Percentiles rank a stretch among this genome's conserved stretches.
Evolutionary conservation across 2,113 vertebrate species (phyloP).

Genomic region (Tinamus guttatus): DNA sequence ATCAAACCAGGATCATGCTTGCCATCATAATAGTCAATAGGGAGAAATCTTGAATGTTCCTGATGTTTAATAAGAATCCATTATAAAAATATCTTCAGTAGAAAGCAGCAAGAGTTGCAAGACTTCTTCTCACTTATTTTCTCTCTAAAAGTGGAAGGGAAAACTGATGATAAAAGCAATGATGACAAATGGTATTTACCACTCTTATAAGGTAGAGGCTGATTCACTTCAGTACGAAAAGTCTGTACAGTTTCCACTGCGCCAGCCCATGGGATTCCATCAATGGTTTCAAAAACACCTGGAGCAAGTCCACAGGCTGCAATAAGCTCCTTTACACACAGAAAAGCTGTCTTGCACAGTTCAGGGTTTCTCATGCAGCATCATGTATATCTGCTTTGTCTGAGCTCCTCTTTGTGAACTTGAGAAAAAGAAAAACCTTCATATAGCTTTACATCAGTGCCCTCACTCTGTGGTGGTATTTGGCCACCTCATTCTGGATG

Average conservation of each 20-base stretch:
- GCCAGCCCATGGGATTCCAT: neutral
- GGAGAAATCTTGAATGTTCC: neutral
- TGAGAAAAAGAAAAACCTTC: neutral
- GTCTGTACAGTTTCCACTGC: accelerated
- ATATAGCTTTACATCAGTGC: neutral
- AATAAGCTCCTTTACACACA: neutral
- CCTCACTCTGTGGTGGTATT: too few species aligned
- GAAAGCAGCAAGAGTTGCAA: neutral
- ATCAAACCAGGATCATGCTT: neutral
- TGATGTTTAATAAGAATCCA: neutral
- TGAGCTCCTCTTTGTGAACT: neutral
- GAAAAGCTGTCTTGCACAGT: neutral
- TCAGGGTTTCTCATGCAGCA: neutral
- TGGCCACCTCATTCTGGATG: neutral
- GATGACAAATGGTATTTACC: neutral
- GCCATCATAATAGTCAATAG: neutral
- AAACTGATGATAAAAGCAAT: neutral
- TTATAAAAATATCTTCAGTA: neutral
- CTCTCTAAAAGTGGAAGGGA: neutral
- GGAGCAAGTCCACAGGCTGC: neutral
- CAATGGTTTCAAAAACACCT: neutral
- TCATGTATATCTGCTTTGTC: neutral
- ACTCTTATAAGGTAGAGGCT: neutral
- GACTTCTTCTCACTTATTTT: neutral
- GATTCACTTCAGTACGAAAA: neutral